Percentiles rank a stretch among this genome's conserved stretches.
Evolutionary conservation across 1,140 invertebrate species (phyloP).

Genomic region (Solenopsis fugax): DNA sequence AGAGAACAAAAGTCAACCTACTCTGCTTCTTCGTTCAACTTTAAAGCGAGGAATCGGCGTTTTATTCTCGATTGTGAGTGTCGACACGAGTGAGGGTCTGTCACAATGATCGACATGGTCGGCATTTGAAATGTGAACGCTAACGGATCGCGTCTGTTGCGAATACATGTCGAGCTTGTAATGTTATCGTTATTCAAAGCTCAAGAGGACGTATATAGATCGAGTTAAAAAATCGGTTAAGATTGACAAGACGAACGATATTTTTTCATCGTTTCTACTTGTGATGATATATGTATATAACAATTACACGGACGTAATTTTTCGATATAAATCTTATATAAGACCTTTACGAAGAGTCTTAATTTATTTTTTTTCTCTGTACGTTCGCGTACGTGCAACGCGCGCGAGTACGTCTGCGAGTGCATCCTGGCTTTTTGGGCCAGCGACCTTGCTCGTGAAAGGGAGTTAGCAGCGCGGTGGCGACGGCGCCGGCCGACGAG

Average conservation of each 20-base stretch:
- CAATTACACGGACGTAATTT: neutral
- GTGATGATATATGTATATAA: no score
- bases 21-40: slow-evolving; percentile 61
- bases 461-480: slow-evolving; percentile 70
- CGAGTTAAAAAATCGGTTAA: neutral
- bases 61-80: slow-evolving; percentile 6
- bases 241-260: neutral
- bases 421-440: slow-evolving; percentile 73
- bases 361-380: slow-evolving; percentile 68
- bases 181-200: slow-evolving; percentile 36
- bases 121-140: slow-evolving; percentile 12
- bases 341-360: neutral
- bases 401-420: slow-evolving; percentile 42
- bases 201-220: neutral
- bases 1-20: slow-evolving; percentile 64
- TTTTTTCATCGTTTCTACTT: neutral
- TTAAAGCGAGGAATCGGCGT: slow-evolving; percentile 16
- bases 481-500: slow-evolving; percentile 66
- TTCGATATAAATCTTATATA: slow-evolving; percentile 4
- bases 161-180: neutral
- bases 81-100: slow-evolving; percentile 25
- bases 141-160: slow-evolving; percentile 22
- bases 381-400: slow-evolving; percentile 71
- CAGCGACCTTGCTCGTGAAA: slow-evolving; percentile 78
- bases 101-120: slow-evolving; percentile 22